A percentile compares a stretch with the other conserved stretches of the same genome.
Evolutionary conservation across 2,113 vertebrate genomes (phyloP).

Genomic region (Callipepla squamata): DNA sequence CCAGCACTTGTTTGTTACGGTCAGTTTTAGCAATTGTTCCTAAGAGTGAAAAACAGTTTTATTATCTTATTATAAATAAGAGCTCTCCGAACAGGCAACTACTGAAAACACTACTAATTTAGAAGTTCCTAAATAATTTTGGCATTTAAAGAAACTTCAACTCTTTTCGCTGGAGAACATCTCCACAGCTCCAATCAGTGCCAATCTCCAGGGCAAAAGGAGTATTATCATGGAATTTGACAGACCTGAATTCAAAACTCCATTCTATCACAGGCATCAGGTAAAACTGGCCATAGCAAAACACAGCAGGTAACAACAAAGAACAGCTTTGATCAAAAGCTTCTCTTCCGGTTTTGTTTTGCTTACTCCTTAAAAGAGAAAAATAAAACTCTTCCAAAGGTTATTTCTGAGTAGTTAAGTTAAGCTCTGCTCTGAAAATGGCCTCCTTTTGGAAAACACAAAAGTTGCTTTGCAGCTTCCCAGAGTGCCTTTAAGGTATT

Average conservation of each 20-base stretch:
- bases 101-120: not conserved
- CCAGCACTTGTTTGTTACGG: slow-evolving; percentile 93
- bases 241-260: not conserved
- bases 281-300: not conserved
- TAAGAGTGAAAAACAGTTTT: slow-evolving; percentile 36
- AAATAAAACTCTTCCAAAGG: not conserved
- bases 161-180: not conserved
- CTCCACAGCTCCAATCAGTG: not conserved
- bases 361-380: not conserved
- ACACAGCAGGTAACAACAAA: not conserved
- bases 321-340: not conserved
- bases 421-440: not conserved
- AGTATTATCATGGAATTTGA: not conserved
- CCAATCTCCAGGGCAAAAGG: rapidly evolving
- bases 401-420: not conserved
- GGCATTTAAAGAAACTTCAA: not conserved
- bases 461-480: not conserved
- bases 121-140: not conserved
- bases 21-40: slow-evolving; percentile 91
- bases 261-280: not conserved
- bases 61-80: not conserved
- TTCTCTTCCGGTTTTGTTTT: not conserved
- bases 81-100: not conserved
- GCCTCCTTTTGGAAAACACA: not conserved
- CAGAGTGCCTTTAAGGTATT: not conserved